Evolutionary conservation across 2,797 vertebrate genomes (phyloP).

Genomic region (Gambelia wislizenii): DNA sequence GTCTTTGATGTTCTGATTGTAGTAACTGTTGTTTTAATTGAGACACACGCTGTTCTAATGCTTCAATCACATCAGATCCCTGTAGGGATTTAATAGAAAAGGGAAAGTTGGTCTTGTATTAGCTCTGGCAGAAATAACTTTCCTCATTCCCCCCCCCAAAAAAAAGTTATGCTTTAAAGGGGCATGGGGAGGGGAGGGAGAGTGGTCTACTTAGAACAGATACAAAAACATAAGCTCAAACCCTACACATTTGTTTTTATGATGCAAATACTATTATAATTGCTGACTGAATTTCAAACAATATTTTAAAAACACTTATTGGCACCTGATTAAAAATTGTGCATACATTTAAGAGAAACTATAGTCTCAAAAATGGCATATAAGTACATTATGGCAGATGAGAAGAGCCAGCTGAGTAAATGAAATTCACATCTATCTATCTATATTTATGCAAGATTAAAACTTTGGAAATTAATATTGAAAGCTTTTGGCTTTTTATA

Average conservation of each 20-base stretch:
- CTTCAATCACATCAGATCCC: conserved; percentile 85
- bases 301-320: neutral
- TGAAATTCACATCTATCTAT: conserved; percentile 16
- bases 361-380: neutral
- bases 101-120: conserved; percentile 35
- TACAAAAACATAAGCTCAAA: conserved; percentile 4
- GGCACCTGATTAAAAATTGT: conserved; percentile 4
- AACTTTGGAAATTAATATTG: neutral
- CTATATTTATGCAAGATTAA: neutral
- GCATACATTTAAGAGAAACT: neutral
- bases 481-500: neutral
- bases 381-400: neutral
- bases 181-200: neutral
- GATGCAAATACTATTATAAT: conserved; percentile 25
- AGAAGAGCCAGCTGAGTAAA: neutral
- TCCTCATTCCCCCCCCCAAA: neutral
- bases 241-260: rapidly evolving
- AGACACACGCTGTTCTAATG: conserved; percentile 81
- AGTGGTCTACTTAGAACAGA: neutral
- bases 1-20: conserved; percentile 84
- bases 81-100: conserved; percentile 71
- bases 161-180: conserved; percentile 45
- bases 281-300: neutral
- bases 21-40: conserved; percentile 86
- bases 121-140: conserved; percentile 29